Percentiles rank a stretch among this genome's conserved stretches.
phyloP scores from a whole-genome alignment of 2,888 invertebrate species.

The Celastrina argiolus region DNA sequence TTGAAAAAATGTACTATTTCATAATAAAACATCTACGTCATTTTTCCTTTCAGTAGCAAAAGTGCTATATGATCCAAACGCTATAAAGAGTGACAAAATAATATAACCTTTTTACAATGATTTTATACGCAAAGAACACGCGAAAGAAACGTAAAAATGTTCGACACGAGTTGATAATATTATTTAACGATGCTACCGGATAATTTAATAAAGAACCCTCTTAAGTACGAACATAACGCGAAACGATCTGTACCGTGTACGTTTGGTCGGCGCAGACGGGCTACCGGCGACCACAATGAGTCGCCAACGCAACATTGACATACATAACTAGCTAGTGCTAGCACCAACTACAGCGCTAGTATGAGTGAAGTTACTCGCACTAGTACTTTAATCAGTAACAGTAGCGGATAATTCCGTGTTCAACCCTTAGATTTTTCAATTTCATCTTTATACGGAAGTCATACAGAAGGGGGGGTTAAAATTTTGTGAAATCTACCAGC shows the following conservation, averaged over 20 bases:
- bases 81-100: not conserved
- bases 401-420: too few relatives aligned
- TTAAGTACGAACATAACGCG: conserved; percentile 11
- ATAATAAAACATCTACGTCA: not conserved
- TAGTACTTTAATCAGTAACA: too few relatives aligned
- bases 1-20: too few relatives aligned
- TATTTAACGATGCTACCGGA: not conserved
- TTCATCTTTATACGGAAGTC: too few relatives aligned
- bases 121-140: not conserved
- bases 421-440: too few relatives aligned
- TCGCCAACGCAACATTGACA: not conserved
- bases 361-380: too few relatives aligned
- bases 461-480: too few relatives aligned
- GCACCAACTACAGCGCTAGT: too few relatives aligned
- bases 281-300: not conserved
- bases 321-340: too few relatives aligned
- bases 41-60: not conserved
- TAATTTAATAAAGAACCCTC: conserved; percentile 16
- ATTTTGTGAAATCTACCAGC: too few relatives aligned
- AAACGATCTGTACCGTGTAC: not conserved
- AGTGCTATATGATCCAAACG: not conserved
- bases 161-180: conserved; percentile 12
- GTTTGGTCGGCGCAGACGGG: not conserved
- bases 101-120: not conserved
- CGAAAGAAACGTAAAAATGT: not conserved